Evolutionary conservation across 2,113 vertebrate species (phyloP).

Genomic region (Fukomys damarensis): DNA sequence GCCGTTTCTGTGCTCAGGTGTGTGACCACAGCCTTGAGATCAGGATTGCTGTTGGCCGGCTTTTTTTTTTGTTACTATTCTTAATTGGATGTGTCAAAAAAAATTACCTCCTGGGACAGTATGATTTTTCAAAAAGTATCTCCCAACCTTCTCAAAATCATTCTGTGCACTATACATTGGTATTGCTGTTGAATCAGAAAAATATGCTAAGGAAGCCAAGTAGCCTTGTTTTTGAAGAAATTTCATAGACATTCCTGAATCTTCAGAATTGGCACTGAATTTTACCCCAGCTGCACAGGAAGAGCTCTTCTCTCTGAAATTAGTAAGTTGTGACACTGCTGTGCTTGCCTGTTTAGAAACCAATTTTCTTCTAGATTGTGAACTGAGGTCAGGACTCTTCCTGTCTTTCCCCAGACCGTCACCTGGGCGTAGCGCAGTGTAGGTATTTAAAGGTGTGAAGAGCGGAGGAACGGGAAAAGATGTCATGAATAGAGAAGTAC

Average conservation of each 20-base stretch:
- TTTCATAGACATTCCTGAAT: neutral
- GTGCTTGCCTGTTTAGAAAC: constrained; percentile 5
- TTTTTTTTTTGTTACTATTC: neutral
- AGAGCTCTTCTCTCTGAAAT: neutral
- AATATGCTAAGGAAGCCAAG: neutral
- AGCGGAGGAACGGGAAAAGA: neutral
- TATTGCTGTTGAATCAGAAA: neutral
- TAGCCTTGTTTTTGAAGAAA: neutral
- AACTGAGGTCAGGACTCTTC: neutral
- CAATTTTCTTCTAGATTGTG: neutral
- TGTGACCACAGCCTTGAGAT: too few relatives aligned
- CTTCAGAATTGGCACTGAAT: neutral
- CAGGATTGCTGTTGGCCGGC: neutral
- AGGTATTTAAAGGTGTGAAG: neutral
- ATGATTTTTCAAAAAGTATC: neutral
- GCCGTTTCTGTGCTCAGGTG: neutral
- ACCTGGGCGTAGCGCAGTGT: neutral
- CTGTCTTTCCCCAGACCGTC: neutral
- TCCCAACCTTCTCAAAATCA: neutral
- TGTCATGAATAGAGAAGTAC: neutral
- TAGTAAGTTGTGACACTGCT: neutral
- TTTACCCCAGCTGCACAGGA: neutral
- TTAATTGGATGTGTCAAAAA: neutral
- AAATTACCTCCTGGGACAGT: neutral
- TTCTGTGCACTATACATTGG: neutral